Percentiles rank a stretch among this genome's conserved stretches.
phyloP scores from a whole-genome alignment of 2,797 vertebrate species.

The Rhinatrema bivittatum region DNA sequence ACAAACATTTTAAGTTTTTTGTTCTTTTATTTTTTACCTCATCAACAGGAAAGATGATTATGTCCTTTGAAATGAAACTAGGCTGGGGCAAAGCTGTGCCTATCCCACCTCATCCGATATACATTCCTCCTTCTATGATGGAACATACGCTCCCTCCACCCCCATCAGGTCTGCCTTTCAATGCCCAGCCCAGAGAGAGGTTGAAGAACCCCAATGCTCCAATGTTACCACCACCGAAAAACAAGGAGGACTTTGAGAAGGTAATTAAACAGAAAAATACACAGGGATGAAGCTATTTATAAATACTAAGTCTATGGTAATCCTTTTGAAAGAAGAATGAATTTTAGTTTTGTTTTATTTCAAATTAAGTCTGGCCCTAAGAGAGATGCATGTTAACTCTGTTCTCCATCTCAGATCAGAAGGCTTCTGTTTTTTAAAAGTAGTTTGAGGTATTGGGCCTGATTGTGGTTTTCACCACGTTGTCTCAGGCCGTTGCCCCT shows the following conservation, averaged over 20 bases:
- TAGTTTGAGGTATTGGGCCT: conserved; percentile 9
- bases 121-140: conserved; percentile 99
- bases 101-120: conserved; percentile 96
- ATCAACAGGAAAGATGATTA: conserved; percentile 97
- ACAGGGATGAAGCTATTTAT: conserved; percentile 51
- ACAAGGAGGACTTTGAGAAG: conserved; percentile 99
- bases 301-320: conserved; percentile 54
- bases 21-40: conserved; percentile 16
- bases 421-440: conserved; percentile 37
- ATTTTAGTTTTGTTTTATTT: conserved; percentile 47
- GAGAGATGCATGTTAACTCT: conserved; percentile 40
- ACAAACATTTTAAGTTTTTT: neutral
- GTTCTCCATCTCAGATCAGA: conserved; percentile 57
- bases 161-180: conserved; percentile 96
- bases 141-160: conserved; percentile 95
- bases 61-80: conserved; percentile 99
- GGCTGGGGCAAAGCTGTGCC: conserved; percentile 99
- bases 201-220: conserved; percentile 93
- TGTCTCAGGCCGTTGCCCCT: conserved; percentile 47
- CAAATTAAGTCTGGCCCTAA: too few species aligned
- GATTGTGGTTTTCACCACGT: conserved; percentile 34
- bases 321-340: conserved; percentile 47
- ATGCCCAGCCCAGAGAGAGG: conserved; percentile 91
- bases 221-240: conserved; percentile 91
- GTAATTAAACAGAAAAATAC: conserved; percentile 76